Percentiles rank a stretch among this genome's conserved stretches.
These are phyloP conservation scores for Sus cebifrons DNA, from an alignment of 2,797 vertebrate species.

Conservation along the genomic window DNA sequence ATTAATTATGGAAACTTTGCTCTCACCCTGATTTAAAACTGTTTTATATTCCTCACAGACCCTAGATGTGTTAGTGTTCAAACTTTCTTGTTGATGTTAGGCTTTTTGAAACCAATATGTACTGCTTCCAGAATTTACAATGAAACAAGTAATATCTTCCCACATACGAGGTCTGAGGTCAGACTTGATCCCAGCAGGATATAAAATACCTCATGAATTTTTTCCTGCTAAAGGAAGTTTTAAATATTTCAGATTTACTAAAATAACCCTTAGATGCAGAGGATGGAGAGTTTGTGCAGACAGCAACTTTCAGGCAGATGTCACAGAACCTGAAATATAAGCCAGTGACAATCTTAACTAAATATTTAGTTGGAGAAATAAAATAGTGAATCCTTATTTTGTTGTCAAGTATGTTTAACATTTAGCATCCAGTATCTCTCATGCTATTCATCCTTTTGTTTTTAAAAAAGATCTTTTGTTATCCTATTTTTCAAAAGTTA, in stretches of 20 bases:
- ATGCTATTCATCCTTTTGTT: neutral
- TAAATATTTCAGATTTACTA: neutral
- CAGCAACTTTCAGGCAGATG: neutral
- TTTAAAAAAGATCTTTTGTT: neutral
- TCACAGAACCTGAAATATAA: neutral
- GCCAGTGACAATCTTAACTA: neutral
- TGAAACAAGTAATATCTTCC: neutral
- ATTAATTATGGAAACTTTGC: neutral
- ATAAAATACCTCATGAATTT: conserved; percentile 11
- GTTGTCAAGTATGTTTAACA: neutral
- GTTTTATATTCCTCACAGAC: neutral
- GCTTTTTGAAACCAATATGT: neutral
- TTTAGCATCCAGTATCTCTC: neutral
- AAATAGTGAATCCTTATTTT: neutral
- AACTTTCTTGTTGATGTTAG: neutral
- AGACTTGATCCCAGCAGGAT: neutral
- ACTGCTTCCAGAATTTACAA: neutral
- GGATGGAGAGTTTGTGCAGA: neutral
- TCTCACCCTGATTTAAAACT: neutral
- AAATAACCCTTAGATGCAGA: neutral
- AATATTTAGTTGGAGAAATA: neutral
- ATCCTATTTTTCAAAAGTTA: neutral
- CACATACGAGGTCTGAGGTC: neutral
- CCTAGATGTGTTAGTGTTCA: neutral
- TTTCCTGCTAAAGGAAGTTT: conserved; percentile 29